Base-by-base conservation (phyloP, 2,888 invertebrate species). In the Zelleria hepariella region DNA sequence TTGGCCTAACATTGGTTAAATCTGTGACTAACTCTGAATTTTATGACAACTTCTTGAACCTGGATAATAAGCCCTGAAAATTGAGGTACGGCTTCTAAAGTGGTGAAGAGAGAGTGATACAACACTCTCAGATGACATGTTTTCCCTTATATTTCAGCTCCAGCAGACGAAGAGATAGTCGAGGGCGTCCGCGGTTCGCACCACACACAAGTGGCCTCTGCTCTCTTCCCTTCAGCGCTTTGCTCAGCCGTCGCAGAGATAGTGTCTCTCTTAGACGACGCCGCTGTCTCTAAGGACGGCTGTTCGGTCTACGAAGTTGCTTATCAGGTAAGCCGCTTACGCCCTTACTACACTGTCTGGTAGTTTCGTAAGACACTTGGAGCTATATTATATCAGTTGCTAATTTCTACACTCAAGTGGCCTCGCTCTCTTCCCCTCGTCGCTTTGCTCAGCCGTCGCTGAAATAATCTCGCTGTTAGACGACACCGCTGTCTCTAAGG, bases 221-320 rank as follows among this genome's bases (percentile, higher is more conserved):
- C 98, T 0, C 89, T 99, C 47, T 99, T 99, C 80, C 99, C 99
- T 0, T 99, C 99, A 0, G 96, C 96, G 53, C 89, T 99, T 24
- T 98, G 99, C 78, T 96, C 98, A 0, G 97, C 98, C 0, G 98
- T 98, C 0, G 94, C 99, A 59, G 96, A 96, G 77, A 97, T 99
- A 62, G 95, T 99, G 15, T 94, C 96, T 68, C 91, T 99, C 59
- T 85, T 99, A 57, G 98, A 99, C 73, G 99, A 99, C 81, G 95
- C 97, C 0, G 98, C 98, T 1, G 98, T 99, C 4, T 96, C 97
- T 0, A 90, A 92, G 2, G 97, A 98, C 75, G 99, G 99, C 0
- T 94, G 95, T 72, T 95, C 96, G n/a, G 99, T 99, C 0, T 97
- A 98, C 74, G 98, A 98, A 90, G 95, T 98, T 1, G 97, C 99